Evolutionary conservation across 2,888 invertebrate species (phyloP).

Genomic region (Nomada lathburiana): DNA sequence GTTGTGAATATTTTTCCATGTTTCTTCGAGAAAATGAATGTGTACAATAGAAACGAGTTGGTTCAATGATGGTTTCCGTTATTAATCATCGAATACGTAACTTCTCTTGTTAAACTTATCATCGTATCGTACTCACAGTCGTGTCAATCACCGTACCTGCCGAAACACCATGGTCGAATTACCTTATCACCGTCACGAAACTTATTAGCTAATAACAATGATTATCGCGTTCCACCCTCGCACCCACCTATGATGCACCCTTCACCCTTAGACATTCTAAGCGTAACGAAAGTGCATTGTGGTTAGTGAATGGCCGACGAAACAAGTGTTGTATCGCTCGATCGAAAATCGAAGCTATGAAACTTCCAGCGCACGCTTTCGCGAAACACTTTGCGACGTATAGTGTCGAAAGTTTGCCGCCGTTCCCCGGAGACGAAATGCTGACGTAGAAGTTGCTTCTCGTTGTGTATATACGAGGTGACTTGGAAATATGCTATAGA

Average conservation of each 20-base stretch:
- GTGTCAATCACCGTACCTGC: not conserved
- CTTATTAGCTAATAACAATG: conserved; percentile 8
- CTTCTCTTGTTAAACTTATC: conserved; percentile 5
- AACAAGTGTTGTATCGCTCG: conserved; percentile 22
- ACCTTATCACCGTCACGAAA: not conserved
- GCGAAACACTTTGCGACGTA: conserved; percentile 11
- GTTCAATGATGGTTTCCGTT: no score
- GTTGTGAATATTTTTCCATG: no score
- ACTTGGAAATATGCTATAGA: not conserved
- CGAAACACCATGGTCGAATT: conserved; percentile 7
- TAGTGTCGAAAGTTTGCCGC: conserved; percentile 35
- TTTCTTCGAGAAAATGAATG: no score
- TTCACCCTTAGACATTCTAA: conserved; percentile 1
- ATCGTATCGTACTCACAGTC: conserved; percentile 4
- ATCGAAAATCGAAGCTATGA: conserved; percentile 36
- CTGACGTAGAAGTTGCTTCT: not conserved
- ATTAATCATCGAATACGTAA: no score
- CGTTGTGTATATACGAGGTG: not conserved
- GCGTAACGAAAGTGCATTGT: conserved; percentile 7
- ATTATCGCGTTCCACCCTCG: not conserved
- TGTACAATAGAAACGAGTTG: no score
- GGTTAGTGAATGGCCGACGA: conserved; percentile 8
- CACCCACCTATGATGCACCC: no score
- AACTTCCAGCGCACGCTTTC: conserved; percentile 20
- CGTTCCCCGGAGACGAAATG: not conserved